Evolutionary conservation across 2,888 invertebrate genomes (phyloP).

Genomic region (Minunthozetes semirufus): DNA sequence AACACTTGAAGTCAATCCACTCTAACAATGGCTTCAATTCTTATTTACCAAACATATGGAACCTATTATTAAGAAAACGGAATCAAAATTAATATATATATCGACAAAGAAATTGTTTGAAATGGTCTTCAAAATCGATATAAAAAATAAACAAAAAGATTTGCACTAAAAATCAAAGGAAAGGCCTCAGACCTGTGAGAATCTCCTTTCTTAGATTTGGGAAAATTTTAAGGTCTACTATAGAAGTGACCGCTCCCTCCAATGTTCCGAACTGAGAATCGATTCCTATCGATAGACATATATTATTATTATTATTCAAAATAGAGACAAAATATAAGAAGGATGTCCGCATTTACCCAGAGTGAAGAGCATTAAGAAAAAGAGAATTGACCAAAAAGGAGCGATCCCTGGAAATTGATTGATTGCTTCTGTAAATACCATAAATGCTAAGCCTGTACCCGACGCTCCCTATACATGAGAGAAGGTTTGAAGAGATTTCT

Average conservation of each 20-base stretch:
- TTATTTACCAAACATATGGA: slow-evolving; percentile 27
- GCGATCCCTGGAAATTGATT: slow-evolving; percentile 87
- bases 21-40: neutral
- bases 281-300: slow-evolving; percentile 54
- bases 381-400: slow-evolving; percentile 90
- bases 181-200: slow-evolving; percentile 61
- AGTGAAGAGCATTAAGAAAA: slow-evolving; percentile 94
- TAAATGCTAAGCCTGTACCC: slow-evolving; percentile 91
- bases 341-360: slow-evolving; percentile 52
- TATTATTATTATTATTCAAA: neutral
- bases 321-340: neutral
- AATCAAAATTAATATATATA: neutral
- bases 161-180: neutral
- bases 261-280: slow-evolving; percentile 94
- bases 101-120: neutral
- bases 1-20: slow-evolving; percentile 17
- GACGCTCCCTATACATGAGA: slow-evolving; percentile 69
- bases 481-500: neutral
- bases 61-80: slow-evolving; percentile 5
- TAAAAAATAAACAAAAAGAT: neutral
- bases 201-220: slow-evolving; percentile 84
- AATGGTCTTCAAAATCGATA: neutral
- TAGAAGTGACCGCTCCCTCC: slow-evolving; percentile 89
- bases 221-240: slow-evolving; percentile 89
- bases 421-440: slow-evolving; percentile 95